These are phyloP conservation scores for Aleadryas rufinucha DNA, from an alignment of 2,113 vertebrate species.

Conservation along the genomic window DNA sequence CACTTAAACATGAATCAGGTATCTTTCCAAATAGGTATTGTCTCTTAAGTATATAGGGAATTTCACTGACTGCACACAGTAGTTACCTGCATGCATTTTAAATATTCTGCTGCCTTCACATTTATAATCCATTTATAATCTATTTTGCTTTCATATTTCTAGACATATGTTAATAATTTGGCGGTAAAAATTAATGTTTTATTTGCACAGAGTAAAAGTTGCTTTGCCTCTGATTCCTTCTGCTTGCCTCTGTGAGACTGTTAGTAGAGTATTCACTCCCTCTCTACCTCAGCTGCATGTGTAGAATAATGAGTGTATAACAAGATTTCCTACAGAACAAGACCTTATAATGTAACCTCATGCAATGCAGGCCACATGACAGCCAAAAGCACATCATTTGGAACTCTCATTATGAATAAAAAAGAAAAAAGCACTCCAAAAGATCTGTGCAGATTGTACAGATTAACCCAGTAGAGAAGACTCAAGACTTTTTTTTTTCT, in stretches of 20 bases:
- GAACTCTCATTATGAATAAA: neutral
- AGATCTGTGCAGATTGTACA: neutral
- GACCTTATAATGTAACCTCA: neutral
- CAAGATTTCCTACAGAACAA: neutral
- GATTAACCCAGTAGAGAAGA: neutral
- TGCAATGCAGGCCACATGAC: neutral
- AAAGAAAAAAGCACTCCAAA: neutral
- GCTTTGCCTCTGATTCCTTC: neutral
- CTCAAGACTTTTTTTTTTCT: neutral
- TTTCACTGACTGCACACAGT: neutral
- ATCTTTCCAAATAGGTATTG: neutral
- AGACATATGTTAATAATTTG: neutral
- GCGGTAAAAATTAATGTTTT: neutral
- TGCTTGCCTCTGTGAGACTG: neutral
- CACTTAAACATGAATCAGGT: neutral
- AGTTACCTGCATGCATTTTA: neutral
- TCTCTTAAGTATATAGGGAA: neutral
- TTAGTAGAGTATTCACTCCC: neutral
- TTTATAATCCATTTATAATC: neutral
- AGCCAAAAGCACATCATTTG: neutral
- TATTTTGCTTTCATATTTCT: neutral
- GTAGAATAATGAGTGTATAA: neutral
- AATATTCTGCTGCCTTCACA: neutral
- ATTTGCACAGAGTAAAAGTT: neutral
- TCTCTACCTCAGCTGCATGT: neutral